These are phyloP conservation scores for Hemistola chrysoprasaria DNA, from an alignment of 2,888 invertebrate genomes.

Conservation along the genomic window DNA sequence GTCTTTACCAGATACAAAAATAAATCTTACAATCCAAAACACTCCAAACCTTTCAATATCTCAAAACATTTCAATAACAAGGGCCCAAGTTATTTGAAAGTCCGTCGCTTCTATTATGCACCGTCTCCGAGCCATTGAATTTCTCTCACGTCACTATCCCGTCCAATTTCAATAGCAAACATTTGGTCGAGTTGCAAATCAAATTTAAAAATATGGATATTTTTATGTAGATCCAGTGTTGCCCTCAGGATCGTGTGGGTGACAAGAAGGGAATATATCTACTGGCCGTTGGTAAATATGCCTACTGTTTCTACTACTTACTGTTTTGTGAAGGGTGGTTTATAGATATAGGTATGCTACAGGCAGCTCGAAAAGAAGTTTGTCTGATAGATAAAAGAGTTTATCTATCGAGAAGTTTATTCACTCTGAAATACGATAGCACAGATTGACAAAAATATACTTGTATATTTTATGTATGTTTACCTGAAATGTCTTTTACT, in stretches of 20 bases:
- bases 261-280: constrained; percentile 45
- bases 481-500: no score
- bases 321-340: constrained; percentile 47
- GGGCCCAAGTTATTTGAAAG: constrained; percentile 16
- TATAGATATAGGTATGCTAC: no score
- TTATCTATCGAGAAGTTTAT: no score
- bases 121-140: constrained; percentile 58
- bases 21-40: no score
- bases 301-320: no score
- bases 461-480: no score
- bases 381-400: no score
- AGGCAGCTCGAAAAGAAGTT: no score
- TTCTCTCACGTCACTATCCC: constrained; percentile 73
- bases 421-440: no score
- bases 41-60: constrained; percentile 21
- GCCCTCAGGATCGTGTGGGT: constrained; percentile 66
- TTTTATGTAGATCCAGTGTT: constrained; percentile 61
- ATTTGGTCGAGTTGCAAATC: constrained; percentile 77
- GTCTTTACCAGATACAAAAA: no score
- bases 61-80: constrained; percentile 38
- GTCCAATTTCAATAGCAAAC: constrained; percentile 79
- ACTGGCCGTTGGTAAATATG: no score
- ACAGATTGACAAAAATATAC: no score
- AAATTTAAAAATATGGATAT: constrained; percentile 80
- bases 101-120: constrained; percentile 50